phyloP scores from a whole-genome alignment of 1,140 invertebrate species.

The Sitodiplosis mosellana region DNA sequence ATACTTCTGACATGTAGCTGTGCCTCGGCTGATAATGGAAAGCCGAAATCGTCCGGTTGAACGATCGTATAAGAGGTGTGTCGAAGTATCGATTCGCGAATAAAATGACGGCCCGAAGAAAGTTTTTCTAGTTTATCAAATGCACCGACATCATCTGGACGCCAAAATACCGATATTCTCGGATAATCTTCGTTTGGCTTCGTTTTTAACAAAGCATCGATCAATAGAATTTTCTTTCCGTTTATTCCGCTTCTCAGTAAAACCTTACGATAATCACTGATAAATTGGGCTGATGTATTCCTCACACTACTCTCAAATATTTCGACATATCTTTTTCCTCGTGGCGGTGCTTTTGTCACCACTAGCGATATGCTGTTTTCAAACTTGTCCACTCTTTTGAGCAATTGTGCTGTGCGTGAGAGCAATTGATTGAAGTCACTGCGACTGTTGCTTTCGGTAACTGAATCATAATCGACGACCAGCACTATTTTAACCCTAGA shows the following conservation, averaged over 20 bases:
- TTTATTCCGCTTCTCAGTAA: neutral
- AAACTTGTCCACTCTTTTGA: neutral
- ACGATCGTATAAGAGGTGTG: neutral
- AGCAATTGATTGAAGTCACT: neutral
- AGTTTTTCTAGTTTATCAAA: no score
- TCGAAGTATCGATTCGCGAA: neutral
- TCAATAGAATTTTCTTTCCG: neutral
- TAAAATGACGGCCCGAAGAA: neutral
- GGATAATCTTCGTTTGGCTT: neutral
- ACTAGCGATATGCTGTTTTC: neutral
- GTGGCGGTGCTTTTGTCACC: neutral
- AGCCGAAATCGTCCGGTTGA: neutral
- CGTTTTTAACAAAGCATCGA: neutral
- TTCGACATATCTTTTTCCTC: neutral
- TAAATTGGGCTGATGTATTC: neutral
- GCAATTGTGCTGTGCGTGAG: neutral
- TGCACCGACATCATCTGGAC: no score
- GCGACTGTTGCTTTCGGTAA: neutral
- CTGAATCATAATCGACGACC: neutral
- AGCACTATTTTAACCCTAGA: neutral
- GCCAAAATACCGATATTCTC: no score
- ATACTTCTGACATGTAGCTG: neutral
- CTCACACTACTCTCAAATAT: neutral
- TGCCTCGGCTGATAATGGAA: neutral
- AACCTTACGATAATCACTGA: neutral